Evolutionary conservation across 23 tunicate genomes (phyloP).

Genomic region (Trididemnum clinides): DNA sequence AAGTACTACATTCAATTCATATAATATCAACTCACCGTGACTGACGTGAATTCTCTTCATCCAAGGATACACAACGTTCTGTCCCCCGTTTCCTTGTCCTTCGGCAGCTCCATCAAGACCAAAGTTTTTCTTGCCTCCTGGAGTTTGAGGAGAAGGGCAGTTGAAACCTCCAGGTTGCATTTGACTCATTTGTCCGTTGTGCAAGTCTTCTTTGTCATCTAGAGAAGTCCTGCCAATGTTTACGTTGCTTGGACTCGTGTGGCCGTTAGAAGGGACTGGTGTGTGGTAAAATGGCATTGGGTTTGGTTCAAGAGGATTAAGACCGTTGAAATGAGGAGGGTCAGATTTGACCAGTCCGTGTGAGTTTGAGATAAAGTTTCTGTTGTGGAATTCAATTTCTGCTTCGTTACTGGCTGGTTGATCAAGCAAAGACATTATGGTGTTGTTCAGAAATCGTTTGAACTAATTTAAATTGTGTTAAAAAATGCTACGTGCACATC

Average conservation of each 20-base stretch:
- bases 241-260: not conserved
- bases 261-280: slow-evolving; percentile 1
- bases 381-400: slow-evolving; percentile 11
- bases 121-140: slow-evolving; percentile 10
- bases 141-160: slow-evolving; percentile 31
- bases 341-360: slow-evolving; percentile 6
- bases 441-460: not conserved
- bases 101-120: not conserved
- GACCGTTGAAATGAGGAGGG: not conserved
- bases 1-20: not conserved
- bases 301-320: slow-evolving; percentile 2
- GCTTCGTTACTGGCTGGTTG: not conserved
- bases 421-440: slow-evolving; percentile 23
- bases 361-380: slow-evolving; percentile 3
- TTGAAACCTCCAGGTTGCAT: not conserved
- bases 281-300: slow-evolving; percentile 28
- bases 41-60: slow-evolving; percentile 92
- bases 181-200: not conserved
- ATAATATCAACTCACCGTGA: slow-evolving; percentile 71
- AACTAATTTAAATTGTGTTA: too few species aligned
- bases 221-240: not conserved
- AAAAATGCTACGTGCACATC: too few species aligned
- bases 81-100: slow-evolving; percentile 25
- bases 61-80: slow-evolving; percentile 85
- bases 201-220: not conserved